phyloP scores from a whole-genome alignment of 1,140 invertebrate species.

The Drosophila gunungcola region DNA sequence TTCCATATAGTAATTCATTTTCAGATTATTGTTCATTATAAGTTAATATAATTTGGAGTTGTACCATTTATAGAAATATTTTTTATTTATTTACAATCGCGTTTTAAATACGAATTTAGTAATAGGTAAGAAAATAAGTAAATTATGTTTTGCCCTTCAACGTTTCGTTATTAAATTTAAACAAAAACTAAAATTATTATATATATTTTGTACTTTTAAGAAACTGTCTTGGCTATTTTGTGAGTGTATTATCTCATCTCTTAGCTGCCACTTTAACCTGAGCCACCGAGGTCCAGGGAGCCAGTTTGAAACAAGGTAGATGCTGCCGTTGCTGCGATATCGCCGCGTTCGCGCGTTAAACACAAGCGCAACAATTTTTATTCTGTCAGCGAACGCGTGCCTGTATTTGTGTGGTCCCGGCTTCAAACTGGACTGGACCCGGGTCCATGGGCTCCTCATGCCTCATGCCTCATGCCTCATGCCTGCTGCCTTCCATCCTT shows the following conservation, averaged over 20 bases:
- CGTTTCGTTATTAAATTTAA: too few relatives aligned
- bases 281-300: conserved; percentile 64
- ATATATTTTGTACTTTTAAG: too few relatives aligned
- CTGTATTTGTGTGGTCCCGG: conserved; percentile 84
- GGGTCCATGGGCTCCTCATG: conserved; percentile 28
- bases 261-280: conserved; percentile 68
- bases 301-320: conserved; percentile 79
- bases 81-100: too few relatives aligned
- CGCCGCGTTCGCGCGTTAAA: conserved; percentile 84
- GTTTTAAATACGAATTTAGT: too few relatives aligned
- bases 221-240: too few relatives aligned
- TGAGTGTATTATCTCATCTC: conserved; percentile 22
- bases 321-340: conserved; percentile 67
- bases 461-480: conserved; percentile 1
- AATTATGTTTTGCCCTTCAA: too few relatives aligned
- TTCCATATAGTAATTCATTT: too few relatives aligned
- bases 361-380: conserved; percentile 85
- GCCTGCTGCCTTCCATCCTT: conserved; percentile 20
- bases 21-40: too few relatives aligned
- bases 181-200: too few relatives aligned
- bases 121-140: too few relatives aligned
- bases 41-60: too few relatives aligned
- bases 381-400: conserved; percentile 85
- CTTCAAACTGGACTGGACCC: conserved; percentile 68
- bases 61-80: too few relatives aligned